Base-by-base conservation (phyloP, 2,113 vertebrate genomes). In the Oncorhynchus nerka region DNA sequence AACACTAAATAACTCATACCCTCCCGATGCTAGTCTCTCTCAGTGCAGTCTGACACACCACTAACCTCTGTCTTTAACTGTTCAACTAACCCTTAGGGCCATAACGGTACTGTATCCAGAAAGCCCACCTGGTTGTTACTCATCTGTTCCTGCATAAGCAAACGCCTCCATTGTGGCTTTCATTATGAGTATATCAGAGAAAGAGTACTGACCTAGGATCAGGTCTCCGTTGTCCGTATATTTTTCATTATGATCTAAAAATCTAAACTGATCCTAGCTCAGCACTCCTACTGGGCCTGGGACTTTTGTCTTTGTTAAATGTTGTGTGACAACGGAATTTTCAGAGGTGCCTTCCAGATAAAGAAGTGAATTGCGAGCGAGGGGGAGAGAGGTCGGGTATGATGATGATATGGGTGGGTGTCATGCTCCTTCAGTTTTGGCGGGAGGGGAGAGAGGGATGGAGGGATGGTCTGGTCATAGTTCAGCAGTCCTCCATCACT, bases 271-370 rank as follows among this genome's bases (percentile, higher is more conserved):
- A 55, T 19, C 51, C 15, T 19, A 55, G 4, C 16, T 55, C 51
- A 55, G 16, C 49, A 51, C 49, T 79, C 87, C 78, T 86, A 83
- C 84, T 15, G 82, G 16, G 59, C 74, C 76, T 28, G 24, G 75
- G 75, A 87, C 85, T 85, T 88, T 83, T 87, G 89, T 87, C 86
- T 90, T 87, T 87, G 91, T 90, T 91, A 90, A 92, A 90, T 92
- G 91, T 91, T 90, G 84, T 90, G 90, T 91, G 89, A 91, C 90
- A 88, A 89, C 90, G 87, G 90, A 86, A 85, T 90, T 92, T 91
- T 90, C 88, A 83, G 83, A 91, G 85, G 89, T 87, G 89, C 87
- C 89, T 86, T 81, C 82, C 8, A 83, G 88, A 91, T 90, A 89
- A 91, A 89, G 84, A 85, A 91, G 86, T 90, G 88, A 72, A 78